phyloP scores from a whole-genome alignment of 2,113 vertebrate species.

The Protobothrops flavoviridis region DNA sequence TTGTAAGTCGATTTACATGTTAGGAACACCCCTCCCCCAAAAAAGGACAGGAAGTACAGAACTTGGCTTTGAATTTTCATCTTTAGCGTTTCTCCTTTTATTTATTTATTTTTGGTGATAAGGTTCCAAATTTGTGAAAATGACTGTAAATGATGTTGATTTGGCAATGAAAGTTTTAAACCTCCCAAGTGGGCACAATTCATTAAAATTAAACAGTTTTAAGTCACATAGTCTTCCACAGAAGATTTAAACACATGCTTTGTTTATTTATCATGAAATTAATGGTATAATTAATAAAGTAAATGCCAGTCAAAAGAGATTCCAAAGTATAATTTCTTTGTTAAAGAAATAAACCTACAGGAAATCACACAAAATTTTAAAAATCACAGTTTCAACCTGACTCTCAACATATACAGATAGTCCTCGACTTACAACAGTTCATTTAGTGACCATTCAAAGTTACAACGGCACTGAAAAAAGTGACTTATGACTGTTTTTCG shows the following conservation, averaged over 20 bases:
- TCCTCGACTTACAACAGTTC: too few relatives aligned
- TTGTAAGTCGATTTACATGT: constrained; percentile 81
- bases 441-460: too few relatives aligned
- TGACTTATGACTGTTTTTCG: too few relatives aligned
- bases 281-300: not conserved
- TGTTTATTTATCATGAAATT: not conserved
- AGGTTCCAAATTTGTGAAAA: constrained; percentile 52
- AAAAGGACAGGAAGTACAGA: constrained; percentile 78
- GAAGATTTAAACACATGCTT: not conserved
- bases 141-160: not conserved
- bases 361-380: not conserved
- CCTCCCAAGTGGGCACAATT: not conserved
- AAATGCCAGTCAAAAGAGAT: not conserved
- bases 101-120: constrained; percentile 52
- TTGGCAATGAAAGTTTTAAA: not conserved
- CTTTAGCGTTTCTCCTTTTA: constrained; percentile 66
- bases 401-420: not conserved
- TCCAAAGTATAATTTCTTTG: not conserved
- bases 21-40: constrained; percentile 46
- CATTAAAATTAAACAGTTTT: not conserved
- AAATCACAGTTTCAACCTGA: not conserved
- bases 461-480: too few relatives aligned
- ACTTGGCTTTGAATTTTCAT: constrained; percentile 71
- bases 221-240: not conserved
- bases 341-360: not conserved